These are phyloP conservation scores for Cotesia typhae DNA, from an alignment of 1,140 invertebrate genomes.

Conservation along the genomic window DNA sequence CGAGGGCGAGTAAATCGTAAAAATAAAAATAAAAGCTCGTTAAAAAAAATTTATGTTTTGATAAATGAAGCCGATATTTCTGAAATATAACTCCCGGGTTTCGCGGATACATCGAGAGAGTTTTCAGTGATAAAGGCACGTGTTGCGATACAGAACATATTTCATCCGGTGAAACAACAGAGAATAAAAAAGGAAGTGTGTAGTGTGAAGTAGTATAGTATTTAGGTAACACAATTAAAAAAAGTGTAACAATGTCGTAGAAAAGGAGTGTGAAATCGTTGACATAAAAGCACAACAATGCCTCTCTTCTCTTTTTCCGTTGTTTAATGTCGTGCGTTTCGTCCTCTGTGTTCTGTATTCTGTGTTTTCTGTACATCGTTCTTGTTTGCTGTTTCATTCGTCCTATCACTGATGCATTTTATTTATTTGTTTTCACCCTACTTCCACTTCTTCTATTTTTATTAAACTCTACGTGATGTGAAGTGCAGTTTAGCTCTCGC, in stretches of 20 bases:
- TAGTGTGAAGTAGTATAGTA: no score
- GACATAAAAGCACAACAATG: conserved; percentile 42
- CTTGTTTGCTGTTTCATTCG: no score
- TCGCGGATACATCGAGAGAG: conserved; percentile 39
- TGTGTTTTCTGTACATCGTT: no score
- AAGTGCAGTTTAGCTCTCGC: no score
- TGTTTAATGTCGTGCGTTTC: background rate
- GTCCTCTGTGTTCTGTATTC: background rate
- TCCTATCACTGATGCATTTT: no score
- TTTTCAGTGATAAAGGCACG: background rate
- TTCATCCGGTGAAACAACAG: background rate
- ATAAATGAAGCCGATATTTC: conserved; percentile 14
- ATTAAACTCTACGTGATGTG: no score
- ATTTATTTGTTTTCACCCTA: no score
- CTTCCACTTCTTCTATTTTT: no score
- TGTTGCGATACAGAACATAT: conserved; percentile 5
- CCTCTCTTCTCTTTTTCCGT: conserved; percentile 34
- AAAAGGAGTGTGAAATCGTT: conserved; percentile 41
- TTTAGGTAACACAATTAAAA: background rate
- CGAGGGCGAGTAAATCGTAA: no score
- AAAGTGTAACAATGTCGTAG: conserved; percentile 31
- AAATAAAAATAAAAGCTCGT: background rate
- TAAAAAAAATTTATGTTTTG: conserved; percentile 4
- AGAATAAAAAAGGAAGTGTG: no score
- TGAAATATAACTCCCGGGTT: conserved; percentile 33